Base-by-base conservation (phyloP, 1,140 invertebrate genomes). In the Anastrepha ludens region DNA sequence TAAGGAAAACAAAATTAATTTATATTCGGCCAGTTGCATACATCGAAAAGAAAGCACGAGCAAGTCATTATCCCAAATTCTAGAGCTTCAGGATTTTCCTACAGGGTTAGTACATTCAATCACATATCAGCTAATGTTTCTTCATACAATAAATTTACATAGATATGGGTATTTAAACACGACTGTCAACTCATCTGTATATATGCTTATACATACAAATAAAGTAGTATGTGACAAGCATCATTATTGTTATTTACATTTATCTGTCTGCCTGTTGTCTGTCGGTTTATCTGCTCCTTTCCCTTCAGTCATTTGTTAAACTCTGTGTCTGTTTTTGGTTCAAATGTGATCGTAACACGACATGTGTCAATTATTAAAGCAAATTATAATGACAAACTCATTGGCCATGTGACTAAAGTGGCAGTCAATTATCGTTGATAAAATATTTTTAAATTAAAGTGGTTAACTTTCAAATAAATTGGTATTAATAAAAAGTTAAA, bases 331-430 rank as follows among this genome's bases (percentile, higher is more conserved):
- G 47, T 20, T 81, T 55, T 55, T 81, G 74, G 74, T 29, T 17
- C 29, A 41, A 74, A 74, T 74, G 67, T 74, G 55, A 81, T 81
- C 74, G 47, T 47, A 7, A n/a, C 47, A 20, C 55, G 74, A 55
- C 74, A 81, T 20, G n/a, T 81, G 74, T 81, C 74, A 81, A 81
- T 81, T 55, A 55, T 8, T 47, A 81, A 81, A 81, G 41, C 74
- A 81, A 81, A 81, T 74, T 81, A 15, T 55, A 55, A 58, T 81
- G 74, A 81, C 74, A 55, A 50, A 55, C 74, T 29, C 70, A 74
- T 74, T 47, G 70, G 70, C 17, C 47, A 58, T n/a, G 41, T 81
- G n/a, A 55, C 47, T 81, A 47, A 55, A 81, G n/a, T 81, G 74
- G 55, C 74, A 81, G 47, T 55, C 47, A 81, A 29, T 81, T 58